Conservation (phyloP, 1,140 invertebrate genomes). For the Diorhabda carinulata region DNA sequence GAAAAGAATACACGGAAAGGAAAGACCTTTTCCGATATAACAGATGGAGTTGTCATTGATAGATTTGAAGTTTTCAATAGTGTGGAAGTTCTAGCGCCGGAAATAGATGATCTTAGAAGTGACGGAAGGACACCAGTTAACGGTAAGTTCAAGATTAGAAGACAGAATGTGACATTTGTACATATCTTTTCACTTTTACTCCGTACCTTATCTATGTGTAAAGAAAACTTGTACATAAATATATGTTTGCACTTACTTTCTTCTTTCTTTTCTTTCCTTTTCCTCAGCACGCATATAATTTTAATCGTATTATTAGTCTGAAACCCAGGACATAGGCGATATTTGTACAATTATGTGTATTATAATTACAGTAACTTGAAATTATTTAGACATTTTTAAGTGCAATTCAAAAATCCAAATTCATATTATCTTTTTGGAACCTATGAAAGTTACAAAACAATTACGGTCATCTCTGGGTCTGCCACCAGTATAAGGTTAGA, state of each 20-base stretch:
- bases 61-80: constrained; percentile 72
- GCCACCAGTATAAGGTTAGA: too few relatives aligned
- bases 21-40: constrained; percentile 49
- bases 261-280: constrained; percentile 7
- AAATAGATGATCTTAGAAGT: constrained; percentile 54
- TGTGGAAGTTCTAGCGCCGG: constrained; percentile 70
- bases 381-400: too few relatives aligned
- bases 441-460: too few relatives aligned
- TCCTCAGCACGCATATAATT: constrained; percentile 7
- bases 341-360: too few relatives aligned
- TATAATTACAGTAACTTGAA: too few relatives aligned
- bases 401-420: too few relatives aligned
- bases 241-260: constrained; percentile 2
- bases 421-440: too few relatives aligned
- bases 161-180: constrained; percentile 5
- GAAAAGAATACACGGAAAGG: constrained; percentile 16
- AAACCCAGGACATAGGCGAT: too few relatives aligned
- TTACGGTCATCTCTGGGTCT: too few relatives aligned
- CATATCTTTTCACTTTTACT: neutral
- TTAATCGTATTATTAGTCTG: too few relatives aligned
- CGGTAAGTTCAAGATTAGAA: constrained; percentile 15
- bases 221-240: constrained; percentile 7
- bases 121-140: neutral
- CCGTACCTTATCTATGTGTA: neutral
- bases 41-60: constrained; percentile 59